Conservation (phyloP, 2,888 invertebrate genomes). For the Scaptomyza parva region DNA sequence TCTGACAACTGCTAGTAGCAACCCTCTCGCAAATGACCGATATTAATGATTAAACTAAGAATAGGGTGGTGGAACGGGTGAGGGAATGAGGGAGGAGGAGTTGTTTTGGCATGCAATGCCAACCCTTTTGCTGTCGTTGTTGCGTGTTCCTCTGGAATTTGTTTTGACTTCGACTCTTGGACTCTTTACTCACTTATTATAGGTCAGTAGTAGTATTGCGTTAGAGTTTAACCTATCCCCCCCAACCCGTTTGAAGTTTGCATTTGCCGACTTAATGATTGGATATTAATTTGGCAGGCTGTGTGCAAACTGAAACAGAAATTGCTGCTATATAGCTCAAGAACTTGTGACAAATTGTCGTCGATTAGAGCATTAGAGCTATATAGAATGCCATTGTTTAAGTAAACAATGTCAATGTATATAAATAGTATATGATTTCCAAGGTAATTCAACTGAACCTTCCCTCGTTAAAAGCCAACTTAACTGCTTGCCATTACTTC, state of each 20-base stretch:
- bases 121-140: conserved; percentile 62
- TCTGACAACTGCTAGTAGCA: conserved; percentile 14
- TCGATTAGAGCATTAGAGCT: conserved; percentile 52
- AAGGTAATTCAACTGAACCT: conserved; percentile 43
- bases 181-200: conserved; percentile 44
- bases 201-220: conserved; percentile 65
- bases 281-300: conserved; percentile 71
- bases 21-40: conserved; percentile 65
- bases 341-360: conserved; percentile 66
- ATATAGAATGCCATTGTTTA: conserved; percentile 48
- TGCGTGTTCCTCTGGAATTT: conserved; percentile 55
- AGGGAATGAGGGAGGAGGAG: neutral
- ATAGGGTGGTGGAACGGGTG: neutral
- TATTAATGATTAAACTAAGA: conserved; percentile 56
- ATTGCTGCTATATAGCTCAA: conserved; percentile 1
- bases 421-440: conserved; percentile 26
- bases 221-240: conserved; percentile 12
- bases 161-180: conserved; percentile 13
- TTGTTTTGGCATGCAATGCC: conserved; percentile 47
- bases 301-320: conserved; percentile 1
- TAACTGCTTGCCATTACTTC: conserved; percentile 47
- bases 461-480: conserved; percentile 37
- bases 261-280: conserved; percentile 66
- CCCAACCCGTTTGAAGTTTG: conserved; percentile 18
- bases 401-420: conserved; percentile 33